A percentile compares a stretch with the other conserved stretches of the same genome.
These are phyloP conservation scores for Choloepus didactylus DNA, from an alignment of 2,797 vertebrate genomes.

Conservation along the genomic window DNA sequence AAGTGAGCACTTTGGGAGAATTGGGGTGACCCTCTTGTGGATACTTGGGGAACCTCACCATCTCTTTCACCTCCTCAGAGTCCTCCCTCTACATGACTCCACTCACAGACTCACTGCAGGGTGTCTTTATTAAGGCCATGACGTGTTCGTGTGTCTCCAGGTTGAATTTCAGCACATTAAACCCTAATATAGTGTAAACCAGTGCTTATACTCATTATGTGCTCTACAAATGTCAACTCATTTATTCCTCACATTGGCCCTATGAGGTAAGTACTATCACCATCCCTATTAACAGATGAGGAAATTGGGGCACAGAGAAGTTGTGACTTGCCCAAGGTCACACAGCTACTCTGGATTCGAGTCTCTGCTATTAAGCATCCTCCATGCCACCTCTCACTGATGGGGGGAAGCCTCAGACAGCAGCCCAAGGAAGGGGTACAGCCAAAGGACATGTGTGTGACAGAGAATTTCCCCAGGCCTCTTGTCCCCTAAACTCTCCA, in stretches of 20 bases:
- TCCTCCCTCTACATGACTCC: neutral
- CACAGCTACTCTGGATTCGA: neutral
- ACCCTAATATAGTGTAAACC: neutral
- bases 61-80: neutral
- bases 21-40: slow-evolving; percentile 74
- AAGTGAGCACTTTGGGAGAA: neutral
- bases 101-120: neutral
- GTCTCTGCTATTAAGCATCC: neutral
- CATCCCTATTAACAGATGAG: neutral
- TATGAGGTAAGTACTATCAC: neutral
- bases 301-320: neutral
- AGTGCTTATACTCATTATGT: neutral
- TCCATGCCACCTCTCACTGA: neutral
- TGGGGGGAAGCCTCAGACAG: neutral
- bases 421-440: neutral
- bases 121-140: neutral
- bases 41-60: neutral
- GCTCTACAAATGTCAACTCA: neutral
- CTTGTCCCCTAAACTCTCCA: neutral
- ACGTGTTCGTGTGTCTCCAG: neutral
- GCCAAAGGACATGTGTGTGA: neutral
- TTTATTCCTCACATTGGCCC: neutral
- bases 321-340: neutral
- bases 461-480: neutral
- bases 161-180: neutral